Conservation (phyloP, 2,888 invertebrate species). For the Junonia oenone region DNA sequence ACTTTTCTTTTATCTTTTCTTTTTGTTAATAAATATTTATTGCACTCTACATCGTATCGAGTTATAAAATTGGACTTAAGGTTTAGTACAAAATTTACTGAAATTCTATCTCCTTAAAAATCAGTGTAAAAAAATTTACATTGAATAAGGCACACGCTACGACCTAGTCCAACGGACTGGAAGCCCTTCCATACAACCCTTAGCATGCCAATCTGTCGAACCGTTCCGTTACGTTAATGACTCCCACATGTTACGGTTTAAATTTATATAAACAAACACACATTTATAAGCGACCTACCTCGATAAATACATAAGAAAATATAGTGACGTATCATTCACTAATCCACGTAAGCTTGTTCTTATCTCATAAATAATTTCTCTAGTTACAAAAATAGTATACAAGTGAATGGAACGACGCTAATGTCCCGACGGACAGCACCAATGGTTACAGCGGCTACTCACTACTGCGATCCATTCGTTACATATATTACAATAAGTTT, state of each 20-base stretch:
- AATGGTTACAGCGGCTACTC: conserved; percentile 44
- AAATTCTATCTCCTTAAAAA: conserved; percentile 30
- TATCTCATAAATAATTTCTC: conserved; percentile 79
- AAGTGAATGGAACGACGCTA: conserved; percentile 53
- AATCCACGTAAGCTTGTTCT: conserved; percentile 65
- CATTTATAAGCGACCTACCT: conserved; percentile 63
- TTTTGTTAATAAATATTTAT: conserved; percentile 62
- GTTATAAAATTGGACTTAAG: conserved; percentile 38
- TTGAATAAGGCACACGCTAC: conserved; percentile 60
- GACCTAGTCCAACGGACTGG: conserved; percentile 52
- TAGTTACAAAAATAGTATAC: conserved; percentile 78
- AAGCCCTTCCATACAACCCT: conserved; percentile 39
- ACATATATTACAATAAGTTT: conserved; percentile 68
- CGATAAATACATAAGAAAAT: conserved; percentile 78
- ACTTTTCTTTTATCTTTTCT: conserved; percentile 27
- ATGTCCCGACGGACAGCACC: conserved; percentile 46
- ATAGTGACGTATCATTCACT: conserved; percentile 64
- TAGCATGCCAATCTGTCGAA: conserved; percentile 21
- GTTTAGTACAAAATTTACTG: conserved; percentile 22
- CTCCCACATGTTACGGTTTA: conserved; percentile 57
- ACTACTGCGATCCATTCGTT: conserved; percentile 62
- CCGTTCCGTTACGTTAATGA: conserved; percentile 38
- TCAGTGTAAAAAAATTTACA: conserved; percentile 41
- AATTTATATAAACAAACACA: conserved; percentile 68
- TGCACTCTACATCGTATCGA: conserved; percentile 52